phyloP scores from a whole-genome alignment of 2,113 vertebrate genomes.

The Laterallus jamaicensis region DNA sequence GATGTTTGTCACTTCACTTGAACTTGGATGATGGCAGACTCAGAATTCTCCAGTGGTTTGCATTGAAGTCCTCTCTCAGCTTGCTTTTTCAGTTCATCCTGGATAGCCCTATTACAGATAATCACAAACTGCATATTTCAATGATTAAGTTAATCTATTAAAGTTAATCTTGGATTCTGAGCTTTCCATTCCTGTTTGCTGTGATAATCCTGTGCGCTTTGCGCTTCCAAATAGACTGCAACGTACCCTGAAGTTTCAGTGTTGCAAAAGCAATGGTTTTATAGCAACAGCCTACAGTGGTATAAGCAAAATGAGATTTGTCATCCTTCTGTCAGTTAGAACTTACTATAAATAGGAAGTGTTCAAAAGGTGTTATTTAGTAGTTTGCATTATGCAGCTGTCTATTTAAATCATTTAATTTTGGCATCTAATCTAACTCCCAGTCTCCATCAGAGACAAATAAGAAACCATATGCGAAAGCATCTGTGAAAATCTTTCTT shows the following conservation, averaged over 20 bases:
- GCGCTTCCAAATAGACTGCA: background rate
- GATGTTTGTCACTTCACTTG: background rate
- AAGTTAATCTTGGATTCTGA: conserved; percentile 20
- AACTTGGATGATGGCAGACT: background rate
- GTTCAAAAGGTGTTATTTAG: conserved; percentile 80
- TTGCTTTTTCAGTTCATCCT: background rate
- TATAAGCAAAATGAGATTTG: conserved; percentile 63
- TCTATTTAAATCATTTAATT: conserved; percentile 85
- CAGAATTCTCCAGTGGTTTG: background rate
- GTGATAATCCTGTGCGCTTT: background rate
- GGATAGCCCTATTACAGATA: background rate
- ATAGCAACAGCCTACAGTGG: background rate
- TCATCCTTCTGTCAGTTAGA: conserved; percentile 59
- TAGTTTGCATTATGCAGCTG: conserved; percentile 78
- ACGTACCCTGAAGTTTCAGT: background rate
- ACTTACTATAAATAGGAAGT: conserved; percentile 74
- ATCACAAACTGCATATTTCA: background rate
- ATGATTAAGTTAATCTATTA: background rate
- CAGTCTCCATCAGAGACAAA: conserved; percentile 78
- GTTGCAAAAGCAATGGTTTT: conserved; percentile 12
- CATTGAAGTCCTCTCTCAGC: background rate
- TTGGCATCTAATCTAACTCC: conserved; percentile 79
- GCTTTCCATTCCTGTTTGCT: background rate
- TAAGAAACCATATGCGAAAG: conserved; percentile 83
- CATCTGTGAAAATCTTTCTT: conserved; percentile 83